Conservation (phyloP, 2,113 vertebrate genomes). For the Saguinus midas region DNA sequence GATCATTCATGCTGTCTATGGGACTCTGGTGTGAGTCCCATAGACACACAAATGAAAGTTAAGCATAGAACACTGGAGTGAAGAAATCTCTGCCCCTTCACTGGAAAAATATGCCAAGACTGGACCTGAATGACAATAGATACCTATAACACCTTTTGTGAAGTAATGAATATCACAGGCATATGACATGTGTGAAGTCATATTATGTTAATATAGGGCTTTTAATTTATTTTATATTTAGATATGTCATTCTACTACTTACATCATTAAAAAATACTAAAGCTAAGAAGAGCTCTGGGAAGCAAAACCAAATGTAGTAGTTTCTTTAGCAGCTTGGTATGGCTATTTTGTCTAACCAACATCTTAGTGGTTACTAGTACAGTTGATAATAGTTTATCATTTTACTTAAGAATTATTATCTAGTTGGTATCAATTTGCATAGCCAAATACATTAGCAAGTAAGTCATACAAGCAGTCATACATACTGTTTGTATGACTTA, state of each 20-base stretch:
- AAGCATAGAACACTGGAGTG: no score
- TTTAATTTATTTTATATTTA: not conserved
- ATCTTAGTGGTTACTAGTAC: not conserved
- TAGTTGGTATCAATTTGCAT: not conserved
- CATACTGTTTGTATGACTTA: not conserved
- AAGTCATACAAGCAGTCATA: no score
- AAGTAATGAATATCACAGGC: not conserved
- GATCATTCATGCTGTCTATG: not conserved
- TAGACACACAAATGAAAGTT: no score
- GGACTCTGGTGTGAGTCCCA: not conserved
- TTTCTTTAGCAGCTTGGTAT: not conserved
- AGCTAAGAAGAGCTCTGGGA: not conserved
- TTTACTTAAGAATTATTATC: constrained; percentile 43
- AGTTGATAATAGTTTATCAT: not conserved
- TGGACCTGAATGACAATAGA: not conserved
- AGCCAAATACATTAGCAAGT: not conserved
- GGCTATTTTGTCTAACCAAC: not conserved
- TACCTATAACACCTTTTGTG: not conserved
- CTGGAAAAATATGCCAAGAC: not conserved
- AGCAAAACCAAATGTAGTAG: not conserved
- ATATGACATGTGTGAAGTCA: not conserved
- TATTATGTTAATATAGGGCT: not conserved
- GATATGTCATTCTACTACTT: not conserved
- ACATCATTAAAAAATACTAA: not conserved
- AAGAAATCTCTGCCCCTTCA: not conserved